A percentile compares a stretch with the other conserved stretches of the same genome.
Evolutionary conservation across 2,888 invertebrate genomes (phyloP).

Genomic region (Spilarctia lutea): DNA sequence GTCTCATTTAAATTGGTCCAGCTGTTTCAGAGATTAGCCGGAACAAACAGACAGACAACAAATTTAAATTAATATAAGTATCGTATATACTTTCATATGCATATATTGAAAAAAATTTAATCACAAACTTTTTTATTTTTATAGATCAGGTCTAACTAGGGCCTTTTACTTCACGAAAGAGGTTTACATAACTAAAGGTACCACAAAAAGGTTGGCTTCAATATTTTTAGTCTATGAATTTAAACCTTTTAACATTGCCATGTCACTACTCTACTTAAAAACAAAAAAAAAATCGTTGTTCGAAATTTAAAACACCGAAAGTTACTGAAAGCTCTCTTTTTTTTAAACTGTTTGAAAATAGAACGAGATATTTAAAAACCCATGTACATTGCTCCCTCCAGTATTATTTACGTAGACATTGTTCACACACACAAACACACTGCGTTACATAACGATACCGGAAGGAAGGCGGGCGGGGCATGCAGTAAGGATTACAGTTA

Average conservation of each 20-base stretch:
- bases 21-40: too few relatives aligned
- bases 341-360: not conserved
- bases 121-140: too few relatives aligned
- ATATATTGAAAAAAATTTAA: too few relatives aligned
- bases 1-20: too few relatives aligned
- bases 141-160: too few relatives aligned
- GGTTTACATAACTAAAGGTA: not conserved
- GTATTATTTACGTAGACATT: conserved; percentile 4
- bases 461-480: conserved; percentile 23
- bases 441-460: conserved; percentile 12
- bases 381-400: not conserved
- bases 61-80: too few relatives aligned
- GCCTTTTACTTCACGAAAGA: too few relatives aligned
- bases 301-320: not conserved
- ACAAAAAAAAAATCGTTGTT: not conserved
- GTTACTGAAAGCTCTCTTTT: not conserved
- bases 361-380: not conserved
- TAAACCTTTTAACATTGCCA: not conserved
- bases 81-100: too few relatives aligned
- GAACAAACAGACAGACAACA: too few relatives aligned
- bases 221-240: not conserved
- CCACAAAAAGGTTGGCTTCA: not conserved
- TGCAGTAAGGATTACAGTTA: conserved; percentile 13
- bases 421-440: not conserved
- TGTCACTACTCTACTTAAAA: not conserved